Base-by-base conservation (phyloP, 2,888 invertebrate genomes). In the Clostera curtula region DNA sequence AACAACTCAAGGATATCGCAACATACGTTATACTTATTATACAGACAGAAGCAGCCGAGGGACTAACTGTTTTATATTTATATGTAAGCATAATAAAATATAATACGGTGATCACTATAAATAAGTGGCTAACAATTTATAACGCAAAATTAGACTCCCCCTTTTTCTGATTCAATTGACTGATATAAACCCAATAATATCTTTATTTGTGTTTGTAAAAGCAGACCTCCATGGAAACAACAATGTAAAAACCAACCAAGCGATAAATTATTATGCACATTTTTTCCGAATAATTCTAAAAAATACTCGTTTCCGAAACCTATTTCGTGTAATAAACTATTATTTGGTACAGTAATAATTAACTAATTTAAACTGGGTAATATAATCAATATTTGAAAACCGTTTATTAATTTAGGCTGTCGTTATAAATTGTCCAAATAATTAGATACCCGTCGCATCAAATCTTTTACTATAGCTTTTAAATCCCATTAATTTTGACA, bases 341-440 rank as follows among this genome's bases (percentile, higher is more conserved):
- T 43, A 44, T 42, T 29, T 18, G 12, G 25, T 34, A 40, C 27
- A 26, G 27, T 19, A 46, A 40, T 49, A 40, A 49, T 49, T 49
- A 49, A 41, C 48, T 43, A 45, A 51, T 53, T 53, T 48, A 31
- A 52, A 46, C 35, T 36, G 27, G 40, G 43, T 37, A 46, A 53
- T 49, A 51, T 49, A 49, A 49, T 49, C 49, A 51, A 51, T 53
- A 53, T 52, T 52, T 52, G 46, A 52, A 43, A 48, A 43, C 38
- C 34, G 40, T 44, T 26, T 46, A 46, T 48, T 52, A 50, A 52
- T 52, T n/a, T 42, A 44, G 34, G 23, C 40, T 50, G 52, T 52
- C 52, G 38, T 52, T 46, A 37, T 52, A 52, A 50, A 52, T 52
- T 48, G 24, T 35, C 30, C 22, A 36, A 34, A 42, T 52, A 49